These are phyloP conservation scores for Distichodus sexfasciatus DNA, from an alignment of 2,797 vertebrate species.

Conservation along the genomic window DNA sequence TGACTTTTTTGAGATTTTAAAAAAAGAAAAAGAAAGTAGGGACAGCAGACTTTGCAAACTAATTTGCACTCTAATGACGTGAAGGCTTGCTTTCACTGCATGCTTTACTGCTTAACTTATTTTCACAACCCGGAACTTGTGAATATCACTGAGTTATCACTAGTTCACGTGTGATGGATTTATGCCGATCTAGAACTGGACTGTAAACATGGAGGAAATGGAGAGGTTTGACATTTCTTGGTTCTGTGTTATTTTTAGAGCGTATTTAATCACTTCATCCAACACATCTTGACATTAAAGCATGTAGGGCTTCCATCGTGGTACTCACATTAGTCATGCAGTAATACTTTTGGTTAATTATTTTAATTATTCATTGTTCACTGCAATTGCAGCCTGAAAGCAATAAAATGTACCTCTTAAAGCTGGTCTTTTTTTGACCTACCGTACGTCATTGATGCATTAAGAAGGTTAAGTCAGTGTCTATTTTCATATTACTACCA, in stretches of 20 bases:
- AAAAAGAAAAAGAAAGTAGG: too few relatives aligned
- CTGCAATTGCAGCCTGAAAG: not conserved
- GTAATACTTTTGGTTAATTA: not conserved
- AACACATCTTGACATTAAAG: not conserved
- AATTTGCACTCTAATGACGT: constrained; percentile 39
- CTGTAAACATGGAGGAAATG: not conserved
- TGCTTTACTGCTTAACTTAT: constrained; percentile 46
- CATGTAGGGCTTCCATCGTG: not conserved
- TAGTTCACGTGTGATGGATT: not conserved
- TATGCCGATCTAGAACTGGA: not conserved
- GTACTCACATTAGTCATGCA: not conserved
- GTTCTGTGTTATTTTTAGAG: not conserved
- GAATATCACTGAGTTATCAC: not conserved
- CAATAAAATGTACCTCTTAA: not conserved
- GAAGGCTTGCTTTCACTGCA: constrained; percentile 61
- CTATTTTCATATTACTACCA: not conserved
- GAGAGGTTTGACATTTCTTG: not conserved
- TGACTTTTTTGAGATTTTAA: constrained; percentile 51
- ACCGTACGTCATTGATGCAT: too few relatives aligned
- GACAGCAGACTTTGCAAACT: constrained; percentile 15
- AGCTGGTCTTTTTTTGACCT: too few relatives aligned
- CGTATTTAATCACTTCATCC: not conserved
- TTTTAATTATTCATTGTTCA: too few relatives aligned
- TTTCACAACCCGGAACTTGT: not conserved
- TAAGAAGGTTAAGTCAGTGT: not conserved